Evolutionary conservation across 2,797 vertebrate species (phyloP), one percentile per base, ranked within the genome.

Genomic region (Parauchenoglanis ngamensis): DNA sequence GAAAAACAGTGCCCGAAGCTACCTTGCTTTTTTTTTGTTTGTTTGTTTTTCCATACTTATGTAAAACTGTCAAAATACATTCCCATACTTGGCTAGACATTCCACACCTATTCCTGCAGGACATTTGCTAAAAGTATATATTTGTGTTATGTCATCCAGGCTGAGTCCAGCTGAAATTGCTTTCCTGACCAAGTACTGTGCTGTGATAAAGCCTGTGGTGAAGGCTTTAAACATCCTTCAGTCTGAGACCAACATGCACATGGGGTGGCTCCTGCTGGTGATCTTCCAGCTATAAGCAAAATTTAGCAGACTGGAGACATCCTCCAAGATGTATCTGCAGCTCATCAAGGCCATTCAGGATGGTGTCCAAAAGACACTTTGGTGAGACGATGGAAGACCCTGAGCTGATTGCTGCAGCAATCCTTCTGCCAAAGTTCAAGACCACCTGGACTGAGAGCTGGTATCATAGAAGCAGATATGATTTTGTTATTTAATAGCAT

Each of bases 401-500:
- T 15, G 59, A 91, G 63, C 19, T 90, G 31, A 89, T 85, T 73
- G 59, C 85, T 57, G 65, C 87, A 56, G 86, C 84, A 86, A 84
- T 91, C 35, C 70, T 88, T 76, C 75, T 88, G 5, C 88, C 84
- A 61, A 90, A 88, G 25, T 89, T 77, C 61, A 87, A 88, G 28
- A 86, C 68, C 21, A 57, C 73, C 46, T 89, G 87, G 88, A 86
- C 73, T 67, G 73, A 88, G 40, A 40, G 21, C 46, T 80, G 81
- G 86, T 52, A 67, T 88, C 81, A 88, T 70, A 85, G 61, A 88
- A 89, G 61, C 89, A 89, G 82, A 7, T 49, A 49, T 7, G 46
- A 49, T 49, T 49, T 49, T 49, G 6, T 49, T 49, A 49, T 49
- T 49, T 49, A 40, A 40, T 40, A 40, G 35, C 35, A 40, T 40